Evolutionary conservation across 2,888 invertebrate species (phyloP).

Genomic region (Caenorhabditis panamensis): DNA sequence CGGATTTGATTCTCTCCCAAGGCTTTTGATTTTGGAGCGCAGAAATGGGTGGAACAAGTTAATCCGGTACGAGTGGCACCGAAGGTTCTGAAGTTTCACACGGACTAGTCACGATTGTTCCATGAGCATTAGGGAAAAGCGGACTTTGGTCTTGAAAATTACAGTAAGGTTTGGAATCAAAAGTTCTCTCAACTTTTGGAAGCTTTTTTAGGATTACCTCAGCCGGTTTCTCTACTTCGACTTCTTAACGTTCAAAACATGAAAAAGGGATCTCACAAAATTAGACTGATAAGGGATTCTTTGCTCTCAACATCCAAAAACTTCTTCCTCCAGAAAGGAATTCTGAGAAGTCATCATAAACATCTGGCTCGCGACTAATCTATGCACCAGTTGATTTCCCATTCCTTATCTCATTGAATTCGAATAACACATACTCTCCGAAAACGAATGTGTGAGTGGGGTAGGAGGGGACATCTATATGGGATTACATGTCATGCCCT

Average conservation of each 20-base stretch:
- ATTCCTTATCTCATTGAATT: slow-evolving; percentile 35
- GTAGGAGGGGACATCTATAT: background rate
- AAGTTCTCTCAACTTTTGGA: too few relatives aligned
- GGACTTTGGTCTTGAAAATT: background rate
- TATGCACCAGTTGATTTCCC: slow-evolving; percentile 33
- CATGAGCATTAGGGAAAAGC: background rate
- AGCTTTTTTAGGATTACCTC: too few relatives aligned
- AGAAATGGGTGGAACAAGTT: background rate
- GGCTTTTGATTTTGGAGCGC: background rate
- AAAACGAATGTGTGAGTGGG: slow-evolving; percentile 1
- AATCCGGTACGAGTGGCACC: background rate
- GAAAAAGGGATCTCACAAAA: background rate
- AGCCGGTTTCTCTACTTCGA: too few relatives aligned
- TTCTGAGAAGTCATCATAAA: slow-evolving; percentile 2
- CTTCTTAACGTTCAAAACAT: background rate
- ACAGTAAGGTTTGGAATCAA: background rate
- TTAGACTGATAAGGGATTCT: background rate
- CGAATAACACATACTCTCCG: slow-evolving; percentile 4
- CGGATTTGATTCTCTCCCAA: background rate
- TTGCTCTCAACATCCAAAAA: background rate
- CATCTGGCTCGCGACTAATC: slow-evolving; percentile 10
- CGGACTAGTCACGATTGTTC: background rate
- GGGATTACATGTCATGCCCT: slow-evolving; percentile 1
- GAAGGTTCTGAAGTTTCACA: background rate
- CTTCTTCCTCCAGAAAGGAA: background rate